Conservation (phyloP, 2,113 vertebrate species). For the Henicopernis longicauda region DNA sequence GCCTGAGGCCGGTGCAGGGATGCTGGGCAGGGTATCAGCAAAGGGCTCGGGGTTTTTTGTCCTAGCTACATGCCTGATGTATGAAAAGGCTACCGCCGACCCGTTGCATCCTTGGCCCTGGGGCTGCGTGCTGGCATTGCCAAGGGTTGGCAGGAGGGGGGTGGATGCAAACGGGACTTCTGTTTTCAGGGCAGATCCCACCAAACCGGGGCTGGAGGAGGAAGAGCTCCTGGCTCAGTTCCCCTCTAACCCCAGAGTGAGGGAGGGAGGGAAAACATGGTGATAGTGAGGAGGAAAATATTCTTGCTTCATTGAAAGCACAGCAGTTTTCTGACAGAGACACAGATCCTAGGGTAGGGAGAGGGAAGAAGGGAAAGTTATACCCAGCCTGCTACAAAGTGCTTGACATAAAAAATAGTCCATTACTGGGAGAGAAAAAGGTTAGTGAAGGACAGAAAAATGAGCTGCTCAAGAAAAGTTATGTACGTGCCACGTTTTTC, state of each 20-base stretch:
- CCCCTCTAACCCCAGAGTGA: background rate
- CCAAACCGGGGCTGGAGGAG: background rate
- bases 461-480: background rate
- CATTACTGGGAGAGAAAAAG: background rate
- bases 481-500: background rate
- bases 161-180: background rate
- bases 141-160: background rate
- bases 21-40: background rate
- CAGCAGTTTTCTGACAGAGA: background rate
- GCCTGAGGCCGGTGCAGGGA: background rate
- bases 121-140: accelerated
- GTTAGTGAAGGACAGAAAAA: slow-evolving; percentile 17
- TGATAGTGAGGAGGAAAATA: background rate
- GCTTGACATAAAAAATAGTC: background rate
- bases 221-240: background rate
- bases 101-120: background rate
- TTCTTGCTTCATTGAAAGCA: background rate
- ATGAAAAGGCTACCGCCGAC: accelerated
- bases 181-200: background rate
- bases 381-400: background rate
- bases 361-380: background rate
- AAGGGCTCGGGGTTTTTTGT: background rate
- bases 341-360: background rate
- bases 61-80: accelerated
- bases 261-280: background rate